These are phyloP conservation scores for Chaetodon trifasciatus DNA, from an alignment of 2,797 vertebrate genomes.

Conservation along the genomic window DNA sequence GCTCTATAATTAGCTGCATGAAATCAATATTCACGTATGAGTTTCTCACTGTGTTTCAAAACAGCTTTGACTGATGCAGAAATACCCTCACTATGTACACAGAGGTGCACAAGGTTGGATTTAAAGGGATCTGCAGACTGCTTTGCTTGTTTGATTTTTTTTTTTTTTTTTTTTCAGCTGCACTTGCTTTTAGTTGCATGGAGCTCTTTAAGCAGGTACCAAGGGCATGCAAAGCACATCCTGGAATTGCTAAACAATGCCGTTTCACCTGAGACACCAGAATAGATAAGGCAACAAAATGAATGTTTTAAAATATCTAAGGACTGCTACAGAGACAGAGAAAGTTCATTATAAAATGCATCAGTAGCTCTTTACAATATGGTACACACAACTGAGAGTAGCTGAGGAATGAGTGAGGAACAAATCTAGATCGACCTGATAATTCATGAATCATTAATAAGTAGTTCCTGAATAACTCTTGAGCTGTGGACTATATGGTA, in stretches of 20 bases:
- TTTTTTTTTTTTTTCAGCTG: conserved; percentile 24
- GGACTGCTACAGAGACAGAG: not conserved
- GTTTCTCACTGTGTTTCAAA: conserved; percentile 65
- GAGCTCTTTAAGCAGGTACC: conserved; percentile 37
- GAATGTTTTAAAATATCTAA: not conserved
- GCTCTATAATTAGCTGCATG: conserved; percentile 72
- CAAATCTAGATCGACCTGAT: not conserved
- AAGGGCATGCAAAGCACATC: conserved; percentile 30
- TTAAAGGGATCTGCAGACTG: conserved; percentile 37
- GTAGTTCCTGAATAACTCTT: too few species aligned
- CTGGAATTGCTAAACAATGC: conserved; percentile 23
- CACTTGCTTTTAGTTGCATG: conserved; percentile 11
- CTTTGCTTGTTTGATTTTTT: conserved; percentile 25
- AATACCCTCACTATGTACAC: conserved; percentile 44
- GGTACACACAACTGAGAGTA: not conserved
- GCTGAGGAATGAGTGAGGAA: not conserved
- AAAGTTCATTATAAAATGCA: not conserved
- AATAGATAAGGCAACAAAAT: conserved; percentile 14
- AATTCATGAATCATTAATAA: not conserved
- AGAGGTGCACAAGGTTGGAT: conserved; percentile 49
- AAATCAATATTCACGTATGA: conserved; percentile 80
- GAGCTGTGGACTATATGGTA: too few species aligned
- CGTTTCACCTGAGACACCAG: conserved; percentile 22
- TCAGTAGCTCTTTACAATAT: not conserved
- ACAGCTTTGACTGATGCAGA: conserved; percentile 58